A percentile compares a stretch with the other conserved stretches of the same genome.
Evolutionary conservation across 1,140 invertebrate genomes (phyloP).

Genomic region (Drosophila lowei): DNA sequence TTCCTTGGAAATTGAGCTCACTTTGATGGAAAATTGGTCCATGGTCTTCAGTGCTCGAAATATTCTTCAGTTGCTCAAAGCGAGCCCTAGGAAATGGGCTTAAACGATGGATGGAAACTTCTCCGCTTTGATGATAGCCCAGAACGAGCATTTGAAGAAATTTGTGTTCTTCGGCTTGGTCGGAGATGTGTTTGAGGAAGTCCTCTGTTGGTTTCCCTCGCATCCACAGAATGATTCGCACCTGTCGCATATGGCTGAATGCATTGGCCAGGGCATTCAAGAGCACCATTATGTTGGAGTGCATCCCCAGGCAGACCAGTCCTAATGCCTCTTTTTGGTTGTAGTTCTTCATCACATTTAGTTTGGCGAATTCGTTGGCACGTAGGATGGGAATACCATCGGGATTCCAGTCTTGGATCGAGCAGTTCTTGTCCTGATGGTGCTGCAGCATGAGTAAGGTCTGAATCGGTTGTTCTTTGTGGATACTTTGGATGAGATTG

Average conservation of each 20-base stretch:
- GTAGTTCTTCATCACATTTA: not conserved
- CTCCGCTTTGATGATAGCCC: not conserved
- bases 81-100: not conserved
- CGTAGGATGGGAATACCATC: constrained; percentile 11
- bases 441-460: constrained; percentile 11
- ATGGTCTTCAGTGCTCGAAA: rapidly evolving
- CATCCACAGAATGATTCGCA: constrained; percentile 13
- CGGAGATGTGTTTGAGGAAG: not conserved
- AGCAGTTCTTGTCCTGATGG: constrained; percentile 2
- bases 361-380: not conserved
- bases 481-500: constrained; percentile 1
- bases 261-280: not conserved
- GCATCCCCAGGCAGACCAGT: constrained; percentile 29
- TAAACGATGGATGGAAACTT: constrained; percentile 4
- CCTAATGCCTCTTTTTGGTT: constrained; percentile 12
- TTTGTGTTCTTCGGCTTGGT: not conserved
- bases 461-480: not conserved
- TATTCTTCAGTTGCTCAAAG: not conserved
- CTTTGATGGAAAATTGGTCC: not conserved
- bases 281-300: not conserved
- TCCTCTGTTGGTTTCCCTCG: not conserved
- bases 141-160: constrained; percentile 28
- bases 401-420: not conserved
- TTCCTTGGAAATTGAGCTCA: constrained; percentile 13
- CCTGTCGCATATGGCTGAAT: constrained; percentile 12